Evolutionary conservation across 2,888 invertebrate species (phyloP).

Genomic region (Perdita meconis): DNA sequence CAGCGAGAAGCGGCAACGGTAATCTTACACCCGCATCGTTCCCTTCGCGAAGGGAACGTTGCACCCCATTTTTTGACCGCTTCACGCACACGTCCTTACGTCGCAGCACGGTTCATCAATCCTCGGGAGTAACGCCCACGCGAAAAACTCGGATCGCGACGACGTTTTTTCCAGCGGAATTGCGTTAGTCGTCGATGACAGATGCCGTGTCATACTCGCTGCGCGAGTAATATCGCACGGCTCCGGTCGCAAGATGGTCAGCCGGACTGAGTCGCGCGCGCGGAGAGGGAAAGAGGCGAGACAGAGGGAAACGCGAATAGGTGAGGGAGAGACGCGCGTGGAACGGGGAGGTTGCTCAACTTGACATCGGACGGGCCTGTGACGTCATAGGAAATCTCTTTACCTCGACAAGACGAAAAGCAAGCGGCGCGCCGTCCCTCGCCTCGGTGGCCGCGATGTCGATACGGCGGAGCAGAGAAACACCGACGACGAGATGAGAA

Average conservation of each 20-base stretch:
- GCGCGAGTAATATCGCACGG: constrained; percentile 36
- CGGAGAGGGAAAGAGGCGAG: background rate
- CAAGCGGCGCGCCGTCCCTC: constrained; percentile 41
- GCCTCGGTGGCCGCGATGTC: constrained; percentile 39
- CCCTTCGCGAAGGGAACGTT: constrained; percentile 1
- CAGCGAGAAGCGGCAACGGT: background rate
- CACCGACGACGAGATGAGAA: constrained; percentile 36
- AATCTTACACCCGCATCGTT: constrained; percentile 10
- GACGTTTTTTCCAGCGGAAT: constrained; percentile 48
- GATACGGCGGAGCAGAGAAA: constrained; percentile 31
- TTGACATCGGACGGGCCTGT: constrained; percentile 70
- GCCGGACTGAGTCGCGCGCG: too few species aligned
- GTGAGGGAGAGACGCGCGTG: constrained; percentile 51
- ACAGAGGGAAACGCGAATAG: background rate
- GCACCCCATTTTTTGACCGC: background rate
- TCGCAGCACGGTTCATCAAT: constrained; percentile 49
- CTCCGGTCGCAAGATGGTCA: constrained; percentile 44
- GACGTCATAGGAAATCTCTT: constrained; percentile 75
- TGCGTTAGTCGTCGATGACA: constrained; percentile 45
- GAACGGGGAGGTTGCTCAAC: constrained; percentile 75
- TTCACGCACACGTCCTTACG: constrained; percentile 8
- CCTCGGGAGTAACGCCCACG: constrained; percentile 46
- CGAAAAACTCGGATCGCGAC: constrained; percentile 14
- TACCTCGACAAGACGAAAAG: constrained; percentile 72
- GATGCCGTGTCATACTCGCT: constrained; percentile 42